Evolutionary conservation across 1,140 invertebrate species (phyloP), one percentile per base, ranked within the genome.

Genomic region (Cardiocondyla obscurior): DNA sequence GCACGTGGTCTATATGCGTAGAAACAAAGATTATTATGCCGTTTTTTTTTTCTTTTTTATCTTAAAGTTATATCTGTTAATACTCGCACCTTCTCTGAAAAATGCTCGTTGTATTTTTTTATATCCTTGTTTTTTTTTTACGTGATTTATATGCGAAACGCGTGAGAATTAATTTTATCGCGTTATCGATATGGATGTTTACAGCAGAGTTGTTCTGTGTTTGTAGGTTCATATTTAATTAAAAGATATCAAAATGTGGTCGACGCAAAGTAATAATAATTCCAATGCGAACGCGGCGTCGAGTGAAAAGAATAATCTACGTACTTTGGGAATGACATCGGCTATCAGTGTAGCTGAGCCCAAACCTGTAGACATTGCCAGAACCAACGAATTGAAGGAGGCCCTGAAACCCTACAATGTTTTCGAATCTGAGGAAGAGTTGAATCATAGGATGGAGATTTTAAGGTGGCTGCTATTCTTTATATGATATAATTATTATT

Each of bases 261-360:
- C 89, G 25, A 87, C 91, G 16, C 91, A 92, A 67, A 79, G 90
- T 73, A 91, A 85, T n/a, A 81, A 62, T 22, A 85, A 85, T 39
- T 87, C 91, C 0, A 90, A 85, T 55, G 19, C 84, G 4, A 90
- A 85, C 73, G 65, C 82, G 39, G 14, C 89, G 4, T 81, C 90
- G 6, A 90, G 84, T 39, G 84, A 89, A 79, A 91, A 90, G 33
- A 85, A 85, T 5, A 93, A 93, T 89, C 79, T 91, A 33, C 90
- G 92, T 39, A 96, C 96, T 30, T 90, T 97, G 87, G 98, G 98
- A 51, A 98, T 99, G 96, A 99, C 98, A 5, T 98, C 98, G 39
- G 98, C 98, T 57, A 98, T 99, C 82, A 99, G 97, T 87, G 94
- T 96, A 88, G 98, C 98, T 89, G 95, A 95, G 65, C 98, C 99